Evolutionary conservation across 2,113 vertebrate genomes (phyloP).

Genomic region (Neogobius melanostomus): DNA sequence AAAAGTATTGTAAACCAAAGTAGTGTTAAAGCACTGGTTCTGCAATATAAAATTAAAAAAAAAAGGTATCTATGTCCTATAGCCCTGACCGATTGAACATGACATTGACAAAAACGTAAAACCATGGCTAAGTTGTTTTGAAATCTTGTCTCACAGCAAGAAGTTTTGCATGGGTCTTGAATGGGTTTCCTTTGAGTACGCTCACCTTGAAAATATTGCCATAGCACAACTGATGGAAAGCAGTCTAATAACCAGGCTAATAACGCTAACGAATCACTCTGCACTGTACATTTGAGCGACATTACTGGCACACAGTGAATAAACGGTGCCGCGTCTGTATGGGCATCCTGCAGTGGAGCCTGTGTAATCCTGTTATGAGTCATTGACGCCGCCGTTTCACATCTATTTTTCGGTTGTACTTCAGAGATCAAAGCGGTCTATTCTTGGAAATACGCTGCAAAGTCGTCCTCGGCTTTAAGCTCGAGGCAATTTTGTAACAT

Average conservation of each 20-base stretch:
- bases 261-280: neutral
- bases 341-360: neutral
- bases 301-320: neutral
- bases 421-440: neutral
- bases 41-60: no score
- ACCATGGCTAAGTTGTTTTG: no score
- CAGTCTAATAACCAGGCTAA: neutral
- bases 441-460: neutral
- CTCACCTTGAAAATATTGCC: no score
- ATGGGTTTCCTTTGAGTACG: no score
- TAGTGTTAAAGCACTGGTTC: no score
- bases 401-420: slow-evolving; percentile 1
- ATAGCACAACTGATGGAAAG: no score
- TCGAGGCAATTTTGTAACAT: neutral
- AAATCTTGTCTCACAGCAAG: no score
- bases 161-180: no score
- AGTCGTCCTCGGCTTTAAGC: neutral
- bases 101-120: no score
- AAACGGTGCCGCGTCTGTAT: neutral
- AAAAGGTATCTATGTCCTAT: no score
- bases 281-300: neutral
- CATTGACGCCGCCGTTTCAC: neutral
- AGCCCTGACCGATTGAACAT: no score
- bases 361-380: neutral
- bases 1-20: no score